These are phyloP conservation scores for Dipus sagitta DNA, from an alignment of 2,797 vertebrate species.

Conservation along the genomic window DNA sequence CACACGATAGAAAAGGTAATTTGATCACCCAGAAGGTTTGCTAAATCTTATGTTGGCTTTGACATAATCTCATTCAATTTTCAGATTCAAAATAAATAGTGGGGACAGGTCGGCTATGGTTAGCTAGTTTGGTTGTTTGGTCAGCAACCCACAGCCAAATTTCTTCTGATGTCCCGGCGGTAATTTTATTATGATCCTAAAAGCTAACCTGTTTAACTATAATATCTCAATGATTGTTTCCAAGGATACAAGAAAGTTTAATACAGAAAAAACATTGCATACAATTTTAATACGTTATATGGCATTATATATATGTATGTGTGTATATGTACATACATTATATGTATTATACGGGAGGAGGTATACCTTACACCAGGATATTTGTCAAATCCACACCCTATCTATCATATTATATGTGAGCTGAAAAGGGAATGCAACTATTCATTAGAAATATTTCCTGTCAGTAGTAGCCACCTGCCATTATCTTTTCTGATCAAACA, in stretches of 20 bases:
- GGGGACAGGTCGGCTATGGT: not conserved
- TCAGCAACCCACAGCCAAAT: not conserved
- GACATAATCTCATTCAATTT: not conserved
- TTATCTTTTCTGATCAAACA: not conserved
- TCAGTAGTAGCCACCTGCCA: not conserved
- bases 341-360: not conserved
- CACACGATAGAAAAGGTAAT: constrained; percentile 1
- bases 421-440: not conserved
- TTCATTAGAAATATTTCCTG: not conserved
- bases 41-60: constrained; percentile 10
- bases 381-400: not conserved
- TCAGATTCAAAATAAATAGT: not conserved
- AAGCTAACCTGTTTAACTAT: constrained; percentile 8
- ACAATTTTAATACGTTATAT: not conserved
- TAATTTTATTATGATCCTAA: constrained; percentile 46
- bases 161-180: not conserved
- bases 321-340: not conserved
- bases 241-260: constrained; percentile 28
- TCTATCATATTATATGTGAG: not conserved
- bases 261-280: not conserved
- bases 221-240: constrained; percentile 27
- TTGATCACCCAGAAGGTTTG: not conserved
- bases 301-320: not conserved
- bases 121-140: not conserved
- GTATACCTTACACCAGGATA: not conserved